phyloP scores from a whole-genome alignment of 2,113 vertebrate species.

The Lasiurus cinereus region DNA sequence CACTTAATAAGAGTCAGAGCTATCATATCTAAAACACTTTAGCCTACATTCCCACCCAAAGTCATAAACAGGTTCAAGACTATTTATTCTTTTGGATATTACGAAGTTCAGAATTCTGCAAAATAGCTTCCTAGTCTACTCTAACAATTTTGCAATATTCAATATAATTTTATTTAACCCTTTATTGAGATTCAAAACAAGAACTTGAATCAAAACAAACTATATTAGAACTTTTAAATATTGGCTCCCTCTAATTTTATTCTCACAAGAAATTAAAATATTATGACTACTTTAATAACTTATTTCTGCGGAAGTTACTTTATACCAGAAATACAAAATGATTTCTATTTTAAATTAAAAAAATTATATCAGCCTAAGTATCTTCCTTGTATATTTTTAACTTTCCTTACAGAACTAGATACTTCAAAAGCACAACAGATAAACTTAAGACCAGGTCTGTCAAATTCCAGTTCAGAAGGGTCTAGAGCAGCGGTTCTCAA shows the following conservation, averaged over 20 bases:
- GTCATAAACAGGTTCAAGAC: not conserved
- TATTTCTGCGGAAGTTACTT: slow-evolving; percentile 41
- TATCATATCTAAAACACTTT: slow-evolving; percentile 26
- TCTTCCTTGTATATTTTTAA: slow-evolving; percentile 18
- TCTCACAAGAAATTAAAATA: slow-evolving; percentile 64
- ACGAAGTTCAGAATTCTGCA: slow-evolving; percentile 5
- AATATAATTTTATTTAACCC: slow-evolving; percentile 35
- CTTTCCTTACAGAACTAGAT: slow-evolving; percentile 48
- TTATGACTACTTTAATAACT: slow-evolving; percentile 52
- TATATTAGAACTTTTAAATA: slow-evolving; percentile 27
- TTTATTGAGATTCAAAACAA: slow-evolving; percentile 64
- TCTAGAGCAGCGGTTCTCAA: not conserved
- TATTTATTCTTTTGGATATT: not conserved
- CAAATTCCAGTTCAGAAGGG: not conserved
- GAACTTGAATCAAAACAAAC: slow-evolving; percentile 32
- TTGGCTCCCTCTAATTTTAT: slow-evolving; percentile 12
- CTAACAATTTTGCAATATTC: not conserved
- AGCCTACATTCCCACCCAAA: not conserved
- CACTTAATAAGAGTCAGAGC: slow-evolving; percentile 27
- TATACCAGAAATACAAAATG: not conserved
- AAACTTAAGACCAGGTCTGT: not conserved
- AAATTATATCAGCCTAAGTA: not conserved
- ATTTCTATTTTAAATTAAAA: not conserved
- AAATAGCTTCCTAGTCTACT: slow-evolving; percentile 16
- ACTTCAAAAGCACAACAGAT: slow-evolving; percentile 24